phyloP scores from a whole-genome alignment of 1,140 invertebrate species.

The Heliconius congener region DNA sequence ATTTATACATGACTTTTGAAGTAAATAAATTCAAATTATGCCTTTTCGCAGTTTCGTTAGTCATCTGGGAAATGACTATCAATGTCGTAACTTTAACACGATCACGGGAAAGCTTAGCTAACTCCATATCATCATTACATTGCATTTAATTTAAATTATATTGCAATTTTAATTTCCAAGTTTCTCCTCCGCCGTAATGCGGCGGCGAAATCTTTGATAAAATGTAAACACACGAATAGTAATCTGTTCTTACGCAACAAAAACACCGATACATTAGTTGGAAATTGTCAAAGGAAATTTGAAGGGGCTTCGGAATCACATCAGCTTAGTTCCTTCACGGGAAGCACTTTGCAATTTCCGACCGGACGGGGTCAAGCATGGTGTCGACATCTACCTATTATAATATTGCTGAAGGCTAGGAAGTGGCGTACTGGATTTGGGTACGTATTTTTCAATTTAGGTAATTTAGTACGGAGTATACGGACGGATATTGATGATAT shows the following conservation, averaged over 20 bases:
- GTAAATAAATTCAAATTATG: too few relatives aligned
- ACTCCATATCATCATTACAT: constrained; percentile 4
- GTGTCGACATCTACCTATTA: constrained; percentile 45
- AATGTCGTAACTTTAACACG: background rate
- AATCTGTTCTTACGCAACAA: background rate
- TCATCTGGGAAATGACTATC: background rate
- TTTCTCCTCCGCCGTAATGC: background rate
- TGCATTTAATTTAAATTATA: constrained; percentile 10
- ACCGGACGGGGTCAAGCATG: constrained; percentile 57
- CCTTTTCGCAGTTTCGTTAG: too few relatives aligned
- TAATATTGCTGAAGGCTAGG: constrained; percentile 57
- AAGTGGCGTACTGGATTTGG: constrained; percentile 50
- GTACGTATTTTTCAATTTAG: constrained; percentile 1
- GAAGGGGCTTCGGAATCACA: constrained; percentile 15
- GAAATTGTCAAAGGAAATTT: constrained; percentile 13
- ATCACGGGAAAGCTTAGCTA: background rate
- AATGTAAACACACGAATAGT: background rate
- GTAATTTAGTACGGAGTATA: background rate
- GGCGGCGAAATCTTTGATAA: background rate
- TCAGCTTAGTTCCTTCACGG: constrained; percentile 28
- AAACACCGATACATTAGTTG: background rate
- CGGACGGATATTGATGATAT: background rate
- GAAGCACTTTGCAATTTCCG: constrained; percentile 61
- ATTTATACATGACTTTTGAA: too few relatives aligned
- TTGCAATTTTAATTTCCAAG: background rate